These are phyloP conservation scores for Nineta flava DNA, from an alignment of 2,888 invertebrate genomes.

Conservation along the genomic window DNA sequence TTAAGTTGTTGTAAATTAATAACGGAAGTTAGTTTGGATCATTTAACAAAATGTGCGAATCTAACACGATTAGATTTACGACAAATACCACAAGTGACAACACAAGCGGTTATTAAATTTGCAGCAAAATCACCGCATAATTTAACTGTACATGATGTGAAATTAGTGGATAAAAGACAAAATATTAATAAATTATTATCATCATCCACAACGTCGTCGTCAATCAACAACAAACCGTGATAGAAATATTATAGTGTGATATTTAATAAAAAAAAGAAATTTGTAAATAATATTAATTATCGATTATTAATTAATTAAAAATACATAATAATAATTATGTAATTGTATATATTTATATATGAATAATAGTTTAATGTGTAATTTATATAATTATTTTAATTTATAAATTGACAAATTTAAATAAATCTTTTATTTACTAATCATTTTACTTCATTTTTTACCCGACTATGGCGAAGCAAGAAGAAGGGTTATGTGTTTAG, in stretches of 20 bases:
- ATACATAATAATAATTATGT: no score
- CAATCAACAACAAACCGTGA: neutral
- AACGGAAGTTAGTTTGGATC: slow-evolving; percentile 69
- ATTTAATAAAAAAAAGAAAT: neutral
- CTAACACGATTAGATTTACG: slow-evolving; percentile 58
- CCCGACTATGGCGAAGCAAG: no score
- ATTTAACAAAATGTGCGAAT: slow-evolving; percentile 59
- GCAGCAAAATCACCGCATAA: slow-evolving; percentile 67
- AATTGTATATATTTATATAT: no score
- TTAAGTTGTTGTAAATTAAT: slow-evolving; percentile 68
- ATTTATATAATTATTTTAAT: no score
- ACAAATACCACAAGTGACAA: slow-evolving; percentile 64
- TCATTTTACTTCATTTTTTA: no score
- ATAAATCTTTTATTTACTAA: no score
- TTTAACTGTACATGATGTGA: slow-evolving; percentile 63
- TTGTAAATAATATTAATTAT: no score
- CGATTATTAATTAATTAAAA: no score
- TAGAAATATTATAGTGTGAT: neutral
- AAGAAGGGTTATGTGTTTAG: no score
- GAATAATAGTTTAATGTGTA: no score
- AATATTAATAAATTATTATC: slow-evolving; percentile 2
- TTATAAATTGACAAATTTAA: no score
- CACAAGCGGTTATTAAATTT: slow-evolving; percentile 69
- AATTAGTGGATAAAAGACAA: slow-evolving; percentile 46
- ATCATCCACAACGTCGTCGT: no score